Evolutionary conservation across 2,888 invertebrate genomes (phyloP).

Genomic region (Sarcophaga carnaria): DNA sequence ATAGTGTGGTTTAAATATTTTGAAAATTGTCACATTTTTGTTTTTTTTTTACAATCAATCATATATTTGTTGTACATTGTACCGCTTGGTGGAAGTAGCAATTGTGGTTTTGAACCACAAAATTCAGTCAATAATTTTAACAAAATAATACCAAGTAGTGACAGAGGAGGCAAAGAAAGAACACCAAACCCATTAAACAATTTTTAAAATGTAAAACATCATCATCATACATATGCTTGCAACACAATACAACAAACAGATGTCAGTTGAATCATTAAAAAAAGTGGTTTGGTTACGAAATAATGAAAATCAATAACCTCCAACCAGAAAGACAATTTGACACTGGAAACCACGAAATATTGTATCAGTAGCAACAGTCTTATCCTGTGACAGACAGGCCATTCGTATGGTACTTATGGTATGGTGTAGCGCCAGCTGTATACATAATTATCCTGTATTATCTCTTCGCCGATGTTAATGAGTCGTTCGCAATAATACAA

Average conservation of each 20-base stretch:
- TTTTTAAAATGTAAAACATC: background rate
- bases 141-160: no score
- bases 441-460: background rate
- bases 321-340: background rate
- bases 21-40: background rate
- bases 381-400: background rate
- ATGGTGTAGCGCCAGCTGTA: background rate
- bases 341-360: background rate
- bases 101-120: conserved; percentile 13
- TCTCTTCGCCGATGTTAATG: background rate
- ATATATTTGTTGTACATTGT: background rate
- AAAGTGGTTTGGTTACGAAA: background rate
- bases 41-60: background rate
- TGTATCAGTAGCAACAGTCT: background rate
- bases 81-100: background rate
- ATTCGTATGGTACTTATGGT: background rate
- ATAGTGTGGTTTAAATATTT: background rate
- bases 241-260: background rate
- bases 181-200: background rate
- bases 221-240: background rate
- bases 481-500: background rate
- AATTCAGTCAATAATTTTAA: conserved; percentile 43
- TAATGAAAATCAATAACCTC: background rate
- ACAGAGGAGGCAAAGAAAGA: background rate
- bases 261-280: background rate